Evolutionary conservation across 2,113 vertebrate species (phyloP), one percentile per base, ranked within the genome.

Genomic region (Pardalotus punctatus): DNA sequence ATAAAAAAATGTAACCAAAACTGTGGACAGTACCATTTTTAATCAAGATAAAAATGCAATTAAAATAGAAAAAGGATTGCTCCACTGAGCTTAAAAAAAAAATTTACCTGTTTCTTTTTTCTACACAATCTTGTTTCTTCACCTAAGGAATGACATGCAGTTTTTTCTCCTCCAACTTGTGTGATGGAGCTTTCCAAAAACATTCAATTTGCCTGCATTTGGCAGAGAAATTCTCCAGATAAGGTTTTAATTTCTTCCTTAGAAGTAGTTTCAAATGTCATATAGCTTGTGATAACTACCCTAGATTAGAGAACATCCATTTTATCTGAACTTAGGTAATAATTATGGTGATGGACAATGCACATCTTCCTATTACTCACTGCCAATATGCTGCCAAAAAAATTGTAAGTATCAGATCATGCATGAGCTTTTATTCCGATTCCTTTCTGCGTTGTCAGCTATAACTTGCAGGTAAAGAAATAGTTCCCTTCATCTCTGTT

Each of bases 211-310:
- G 21, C 12, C 53, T 15, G 40, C 12, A 47, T 70, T n/a, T 88
- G 70, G 27, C 56, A 82, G 42, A 76, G 29, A 57, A 67, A 85
- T 67, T 76, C 14, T 25, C 7, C 12, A 79, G 21, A 40, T 53
- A 8, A 62, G 4, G 13, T 29, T 81, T 73, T 50, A 31, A 17
- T 87, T 84, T 78, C 28, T 79, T 81, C 18, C 36, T 23, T 54
- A 31, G 23, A 84, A 81, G 35, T 7, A 45, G 14, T 60, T 87
- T 81, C 23, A 74, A 54, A 66, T 54, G n/a, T 79, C 28, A 11
- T 38, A 20, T 13, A 72, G 7, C 8, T 33, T 79, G 15, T 43
- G 29, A 66, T 76, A 0, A 0, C 16, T 74, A 48, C 28, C 11
- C 25, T 45, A 27, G 18, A 23, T 81, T 40, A 62, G 14, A 67